Percentiles rank a stretch among this genome's conserved stretches.
phyloP scores from a whole-genome alignment of 2,797 vertebrate genomes.

The Eulemur mongoz region DNA sequence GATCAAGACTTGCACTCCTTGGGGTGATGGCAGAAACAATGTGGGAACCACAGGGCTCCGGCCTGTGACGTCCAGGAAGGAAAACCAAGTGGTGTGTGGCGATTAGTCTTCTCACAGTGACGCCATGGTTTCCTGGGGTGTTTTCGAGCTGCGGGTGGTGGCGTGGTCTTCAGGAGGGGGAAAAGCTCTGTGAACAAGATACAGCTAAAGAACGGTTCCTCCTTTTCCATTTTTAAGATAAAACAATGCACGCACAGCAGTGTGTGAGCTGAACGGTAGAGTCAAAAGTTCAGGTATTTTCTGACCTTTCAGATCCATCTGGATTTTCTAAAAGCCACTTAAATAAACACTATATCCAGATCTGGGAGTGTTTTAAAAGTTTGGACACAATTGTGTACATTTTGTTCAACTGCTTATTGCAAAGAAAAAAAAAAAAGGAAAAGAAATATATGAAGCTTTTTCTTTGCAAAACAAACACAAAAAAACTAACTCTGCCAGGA shows the following conservation, averaged over 20 bases:
- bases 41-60: constrained; percentile 49
- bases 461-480: constrained; percentile 53
- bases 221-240: constrained; percentile 13
- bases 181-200: constrained; percentile 47
- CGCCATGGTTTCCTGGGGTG: neutral
- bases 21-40: constrained; percentile 56
- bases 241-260: constrained; percentile 39
- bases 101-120: constrained; percentile 54
- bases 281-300: constrained; percentile 60
- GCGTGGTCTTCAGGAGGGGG: neutral
- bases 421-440: neutral
- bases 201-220: neutral
- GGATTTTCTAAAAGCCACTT: neutral
- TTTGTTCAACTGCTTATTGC: constrained; percentile 49
- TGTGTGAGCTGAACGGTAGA: neutral
- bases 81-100: constrained; percentile 56
- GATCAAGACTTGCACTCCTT: constrained; percentile 39
- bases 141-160: neutral
- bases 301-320: neutral
- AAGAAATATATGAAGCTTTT: neutral
- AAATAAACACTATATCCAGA: constrained; percentile 51
- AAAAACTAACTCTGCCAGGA: constrained; percentile 25
- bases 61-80: constrained; percentile 68
- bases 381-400: constrained; percentile 30
- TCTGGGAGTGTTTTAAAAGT: neutral